These are phyloP conservation scores for Promerops cafer DNA, from an alignment of 2,113 vertebrate genomes.

Conservation along the genomic window DNA sequence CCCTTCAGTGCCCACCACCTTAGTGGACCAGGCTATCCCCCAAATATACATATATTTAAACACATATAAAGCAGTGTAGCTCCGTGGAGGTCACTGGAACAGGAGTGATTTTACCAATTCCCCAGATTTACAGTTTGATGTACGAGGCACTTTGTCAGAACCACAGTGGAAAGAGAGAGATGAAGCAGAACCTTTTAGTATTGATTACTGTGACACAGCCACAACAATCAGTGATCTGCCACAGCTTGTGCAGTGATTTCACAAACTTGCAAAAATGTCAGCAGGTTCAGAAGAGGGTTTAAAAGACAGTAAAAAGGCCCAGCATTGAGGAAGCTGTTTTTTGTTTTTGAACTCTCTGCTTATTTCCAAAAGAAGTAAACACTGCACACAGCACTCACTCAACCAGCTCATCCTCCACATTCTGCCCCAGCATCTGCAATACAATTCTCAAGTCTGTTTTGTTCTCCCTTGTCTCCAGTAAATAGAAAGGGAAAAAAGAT, in stretches of 20 bases:
- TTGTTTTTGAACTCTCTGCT: not conserved
- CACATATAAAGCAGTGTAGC: not conserved
- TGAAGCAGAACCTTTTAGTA: not conserved
- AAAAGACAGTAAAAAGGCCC: not conserved
- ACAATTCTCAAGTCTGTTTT: not conserved
- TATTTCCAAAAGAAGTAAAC: not conserved
- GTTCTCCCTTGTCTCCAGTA: not conserved
- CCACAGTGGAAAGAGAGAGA: not conserved
- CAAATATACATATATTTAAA: not conserved
- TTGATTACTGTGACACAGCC: not conserved
- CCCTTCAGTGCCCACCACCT: not conserved
- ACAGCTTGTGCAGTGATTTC: not conserved
- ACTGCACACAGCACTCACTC: not conserved
- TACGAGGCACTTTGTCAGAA: not conserved
- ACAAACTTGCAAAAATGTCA: not conserved
- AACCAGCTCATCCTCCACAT: not conserved
- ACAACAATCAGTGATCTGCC: not conserved
- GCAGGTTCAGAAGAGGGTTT: not conserved
- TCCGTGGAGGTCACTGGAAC: not conserved
- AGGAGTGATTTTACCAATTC: not conserved
- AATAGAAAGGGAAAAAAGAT: not conserved
- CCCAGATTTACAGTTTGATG: not conserved
- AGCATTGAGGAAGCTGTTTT: not conserved
- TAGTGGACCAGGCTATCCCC: not conserved
- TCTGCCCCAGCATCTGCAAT: not conserved